Base-by-base conservation (phyloP, 2,113 vertebrate genomes). In the Clarias magur region DNA sequence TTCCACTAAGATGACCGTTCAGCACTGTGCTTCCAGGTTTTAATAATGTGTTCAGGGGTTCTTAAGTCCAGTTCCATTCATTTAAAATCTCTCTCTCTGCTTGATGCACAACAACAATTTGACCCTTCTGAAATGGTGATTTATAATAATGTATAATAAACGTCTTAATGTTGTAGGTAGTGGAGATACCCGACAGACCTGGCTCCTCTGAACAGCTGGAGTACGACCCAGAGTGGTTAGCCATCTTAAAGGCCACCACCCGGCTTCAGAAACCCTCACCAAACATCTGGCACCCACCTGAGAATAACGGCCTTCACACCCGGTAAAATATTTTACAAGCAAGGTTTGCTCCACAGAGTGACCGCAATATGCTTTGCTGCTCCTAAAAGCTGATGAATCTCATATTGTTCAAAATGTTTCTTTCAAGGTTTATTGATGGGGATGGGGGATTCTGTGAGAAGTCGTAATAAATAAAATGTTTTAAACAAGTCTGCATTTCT, bases 151-250 rank as follows among this genome's bases (percentile, higher is more conserved):
- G 0, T 48, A 48, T 48, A 48, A 7, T 8, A 48, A 48, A 21
- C 38, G 27, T 88, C 53, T 81, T 68, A 88, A 30, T 88, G 54
- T 88, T 91, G 3, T 87, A 95, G 95, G 91, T 96, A 15, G 91
- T 99, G 92, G 98, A 99, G 0, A 82, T 99, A 87, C 93, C 95
- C 4, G 98, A 99, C 65, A 96, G 98, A 88, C 92, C 95, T 0
- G 96, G 80, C 60, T 97, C 97, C 34, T 93, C 97, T 0, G 95
- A 96, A 48, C 89, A 91, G 0, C 92, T 99, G 27, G 96, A 99
- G 86, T 99, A 98, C 6, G 98, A 99, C 83, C 93, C 96, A 0
- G 98, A 99, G 90, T 99, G 98, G 98, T 96, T 99, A 53, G 96
- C 97, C 76, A 90, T 99, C 85, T 95, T 99, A 63, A 98, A 96